phyloP scores from a whole-genome alignment of 2,888 invertebrate genomes.

The Epinotia nisella region DNA sequence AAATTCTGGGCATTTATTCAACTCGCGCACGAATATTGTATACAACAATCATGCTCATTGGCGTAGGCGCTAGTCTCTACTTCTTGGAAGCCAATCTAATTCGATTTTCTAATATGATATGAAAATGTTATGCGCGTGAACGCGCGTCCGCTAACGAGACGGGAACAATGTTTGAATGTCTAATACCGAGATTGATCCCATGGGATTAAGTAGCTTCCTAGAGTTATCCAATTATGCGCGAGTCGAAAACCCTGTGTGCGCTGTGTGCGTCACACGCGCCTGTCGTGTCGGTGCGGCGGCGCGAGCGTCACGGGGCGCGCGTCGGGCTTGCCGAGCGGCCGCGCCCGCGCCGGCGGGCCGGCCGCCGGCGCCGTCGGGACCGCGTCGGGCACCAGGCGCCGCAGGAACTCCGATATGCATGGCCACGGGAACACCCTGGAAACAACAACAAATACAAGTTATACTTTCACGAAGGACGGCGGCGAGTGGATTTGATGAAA shows the following conservation, averaged over 20 bases:
- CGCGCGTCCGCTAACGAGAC: too few species aligned
- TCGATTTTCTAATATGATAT: not conserved
- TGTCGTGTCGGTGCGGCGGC: conserved; percentile 74
- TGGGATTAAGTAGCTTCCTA: not conserved
- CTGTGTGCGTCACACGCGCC: conserved; percentile 59
- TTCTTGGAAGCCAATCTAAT: not conserved
- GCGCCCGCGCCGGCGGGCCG: conserved; percentile 35
- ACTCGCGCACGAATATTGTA: not conserved
- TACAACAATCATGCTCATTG: too few species aligned
- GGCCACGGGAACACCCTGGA: conserved; percentile 90
- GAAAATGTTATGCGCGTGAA: not conserved
- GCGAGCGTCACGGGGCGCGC: conserved; percentile 70
- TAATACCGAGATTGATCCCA: too few species aligned
- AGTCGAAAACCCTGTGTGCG: not conserved
- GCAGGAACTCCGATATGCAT: conserved; percentile 87
- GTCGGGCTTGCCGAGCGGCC: conserved; percentile 55
- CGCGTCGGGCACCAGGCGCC: conserved; percentile 88
- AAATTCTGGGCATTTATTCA: conserved; percentile 3
- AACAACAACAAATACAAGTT: conserved; percentile 41
- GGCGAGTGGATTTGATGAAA: too few species aligned
- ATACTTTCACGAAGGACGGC: too few species aligned
- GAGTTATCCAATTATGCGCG: not conserved
- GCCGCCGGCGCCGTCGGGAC: conserved; percentile 71
- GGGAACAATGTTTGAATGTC: too few species aligned
- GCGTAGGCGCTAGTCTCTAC: not conserved